These are phyloP conservation scores for Eurytoma californica DNA, from an alignment of 2,888 invertebrate genomes.

Conservation along the genomic window DNA sequence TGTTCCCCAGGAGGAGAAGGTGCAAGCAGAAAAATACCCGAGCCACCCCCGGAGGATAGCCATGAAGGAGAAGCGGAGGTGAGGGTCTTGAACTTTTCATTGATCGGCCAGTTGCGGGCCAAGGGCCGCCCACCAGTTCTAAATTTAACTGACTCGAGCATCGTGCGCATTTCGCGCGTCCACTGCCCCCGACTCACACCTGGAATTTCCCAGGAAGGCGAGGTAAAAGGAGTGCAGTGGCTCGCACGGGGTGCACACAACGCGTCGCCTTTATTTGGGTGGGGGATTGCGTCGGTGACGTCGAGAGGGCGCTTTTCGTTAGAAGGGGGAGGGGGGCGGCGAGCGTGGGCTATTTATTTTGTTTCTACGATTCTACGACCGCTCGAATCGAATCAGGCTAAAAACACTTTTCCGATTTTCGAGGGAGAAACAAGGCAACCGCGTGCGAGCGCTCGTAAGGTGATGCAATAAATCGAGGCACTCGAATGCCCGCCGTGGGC, in stretches of 20 bases:
- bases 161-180: neutral
- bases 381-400: neutral
- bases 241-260: neutral
- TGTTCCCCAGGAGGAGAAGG: too few species aligned
- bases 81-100: conserved; percentile 35
- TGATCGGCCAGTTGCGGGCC: neutral
- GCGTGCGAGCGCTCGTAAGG: neutral
- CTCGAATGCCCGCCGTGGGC: neutral
- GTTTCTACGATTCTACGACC: neutral
- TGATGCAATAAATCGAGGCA: neutral
- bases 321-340: neutral
- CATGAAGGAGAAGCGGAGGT: conserved; percentile 56
- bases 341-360: neutral
- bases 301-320: conserved; percentile 28
- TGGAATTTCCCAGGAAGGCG: neutral
- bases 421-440: neutral
- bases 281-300: neutral
- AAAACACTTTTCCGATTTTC: conserved; percentile 1
- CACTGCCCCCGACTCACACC: neutral
- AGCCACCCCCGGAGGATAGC: too few species aligned
- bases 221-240: neutral
- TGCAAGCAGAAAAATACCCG: neutral
- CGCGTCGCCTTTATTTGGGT: conserved; percentile 10
- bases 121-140: neutral
- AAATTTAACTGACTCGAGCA: conserved; percentile 43